These are phyloP conservation scores for Potorous gilbertii DNA, from an alignment of 2,797 vertebrate species.

Conservation along the genomic window DNA sequence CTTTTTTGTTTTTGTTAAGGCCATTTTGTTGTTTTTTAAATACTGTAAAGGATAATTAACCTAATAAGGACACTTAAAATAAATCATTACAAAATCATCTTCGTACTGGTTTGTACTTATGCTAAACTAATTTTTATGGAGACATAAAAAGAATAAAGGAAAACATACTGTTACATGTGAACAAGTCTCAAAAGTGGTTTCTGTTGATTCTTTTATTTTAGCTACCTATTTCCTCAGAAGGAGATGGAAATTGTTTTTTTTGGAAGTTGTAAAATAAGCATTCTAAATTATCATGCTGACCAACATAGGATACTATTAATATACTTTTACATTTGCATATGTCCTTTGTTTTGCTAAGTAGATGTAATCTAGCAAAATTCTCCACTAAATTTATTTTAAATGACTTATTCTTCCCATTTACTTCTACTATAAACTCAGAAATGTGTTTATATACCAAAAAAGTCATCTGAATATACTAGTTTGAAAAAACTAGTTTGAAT, in stretches of 20 bases:
- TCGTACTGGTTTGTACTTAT: background rate
- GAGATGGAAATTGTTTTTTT: background rate
- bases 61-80: background rate
- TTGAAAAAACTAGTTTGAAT: too few relatives aligned
- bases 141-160: background rate
- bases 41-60: background rate
- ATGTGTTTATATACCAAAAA: background rate
- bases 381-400: constrained; percentile 5
- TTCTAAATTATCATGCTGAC: constrained; percentile 41
- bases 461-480: background rate
- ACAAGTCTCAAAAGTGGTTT: background rate
- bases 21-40: background rate
- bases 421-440: constrained; percentile 27
- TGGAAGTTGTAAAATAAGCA: constrained; percentile 29
- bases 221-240: background rate
- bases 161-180: background rate
- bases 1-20: background rate
- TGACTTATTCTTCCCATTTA: constrained; percentile 20
- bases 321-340: constrained; percentile 10
- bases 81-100: background rate
- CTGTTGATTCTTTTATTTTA: background rate
- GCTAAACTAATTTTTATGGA: background rate
- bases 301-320: background rate
- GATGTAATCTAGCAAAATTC: constrained; percentile 43
- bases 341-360: constrained; percentile 44